Base-by-base conservation (phyloP, 2,888 invertebrate genomes). In the Gryllus longicercus region DNA sequence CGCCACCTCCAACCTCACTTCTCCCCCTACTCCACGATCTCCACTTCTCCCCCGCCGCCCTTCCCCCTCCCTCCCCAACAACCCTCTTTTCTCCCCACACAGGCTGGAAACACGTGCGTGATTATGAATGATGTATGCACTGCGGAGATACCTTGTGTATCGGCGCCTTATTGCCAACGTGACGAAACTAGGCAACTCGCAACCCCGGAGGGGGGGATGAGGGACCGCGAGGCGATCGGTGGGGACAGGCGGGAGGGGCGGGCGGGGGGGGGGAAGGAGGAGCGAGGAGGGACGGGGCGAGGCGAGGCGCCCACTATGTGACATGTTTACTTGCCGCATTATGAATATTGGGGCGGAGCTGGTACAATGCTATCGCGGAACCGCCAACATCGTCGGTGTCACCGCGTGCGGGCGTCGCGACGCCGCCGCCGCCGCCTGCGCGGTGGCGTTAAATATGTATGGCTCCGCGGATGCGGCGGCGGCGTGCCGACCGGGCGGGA, bases 81-180 rank as follows among this genome's bases (percentile, higher is more conserved):
- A 11, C 63, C 63, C 12, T 14, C 63, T 63, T n/a, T 63, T 63
- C 8, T 63, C n/a, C n/a, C n/a, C n/a, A 63, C 63, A 18, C 63
- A 5, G 5, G 16, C 63, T 63, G 3, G 16, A n/a, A 63, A 63
- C 63, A 63, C 63, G 63, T 63, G 63, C 63, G 16, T 63, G 63
- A 63, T 63, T 63, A 16, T 16, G 63, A 63, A 63, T 63, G 63
- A 63, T 63, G 63, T 63, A 63, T 63, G 63, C 63, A n/a, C 63
- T 63, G 63, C 14, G n/a, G 63, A 63, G 63, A 63, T 63, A 63
- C 63, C 16, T 63, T 63, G 63, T 63, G 63, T 63, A 63, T 63
- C 63, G 63, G 63, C n/a, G 63, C 63, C 16, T 63, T 16, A 63
- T 63, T 63, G 63, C 63, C n/a, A 63, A 63, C 63, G 63, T 63